phyloP scores from a whole-genome alignment of 1,140 invertebrate genomes.

The Sinella curviseta region DNA sequence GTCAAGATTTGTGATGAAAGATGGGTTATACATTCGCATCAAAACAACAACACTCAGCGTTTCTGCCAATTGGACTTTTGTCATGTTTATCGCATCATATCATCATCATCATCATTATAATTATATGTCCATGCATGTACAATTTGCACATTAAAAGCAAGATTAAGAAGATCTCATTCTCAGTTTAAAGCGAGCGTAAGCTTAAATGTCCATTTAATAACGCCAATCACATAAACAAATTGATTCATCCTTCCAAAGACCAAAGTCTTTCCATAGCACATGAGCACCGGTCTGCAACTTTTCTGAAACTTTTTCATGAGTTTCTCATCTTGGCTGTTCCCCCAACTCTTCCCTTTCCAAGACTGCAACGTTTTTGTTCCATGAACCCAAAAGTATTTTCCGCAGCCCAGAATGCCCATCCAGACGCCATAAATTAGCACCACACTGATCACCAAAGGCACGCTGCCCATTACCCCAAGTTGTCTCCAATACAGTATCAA shows the following conservation, averaged over 20 bases:
- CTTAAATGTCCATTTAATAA: not conserved
- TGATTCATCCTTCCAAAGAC: not conserved
- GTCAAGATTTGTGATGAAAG: no score
- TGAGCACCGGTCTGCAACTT: not conserved
- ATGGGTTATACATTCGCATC: no score
- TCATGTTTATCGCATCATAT: no score
- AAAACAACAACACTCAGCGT: no score
- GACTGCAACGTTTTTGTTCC: not conserved
- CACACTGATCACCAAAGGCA: not conserved
- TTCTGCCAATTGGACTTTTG: no score
- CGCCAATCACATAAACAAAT: not conserved
- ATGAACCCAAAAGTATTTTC: not conserved
- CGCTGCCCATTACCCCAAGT: not conserved
- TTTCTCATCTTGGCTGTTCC: not conserved
- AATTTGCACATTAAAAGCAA: no score
- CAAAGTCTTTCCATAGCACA: not conserved
- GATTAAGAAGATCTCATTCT: no score
- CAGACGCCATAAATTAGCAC: not conserved
- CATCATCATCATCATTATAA: no score
- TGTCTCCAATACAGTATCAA: not conserved
- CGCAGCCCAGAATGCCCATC: not conserved
- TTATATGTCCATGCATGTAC: no score
- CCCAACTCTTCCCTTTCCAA: not conserved
- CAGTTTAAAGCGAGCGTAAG: no score
- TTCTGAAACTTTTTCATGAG: not conserved